Evolutionary conservation across 2,888 invertebrate genomes (phyloP), one percentile per base, ranked within the genome.

Genomic region (Beris chalybata): DNA sequence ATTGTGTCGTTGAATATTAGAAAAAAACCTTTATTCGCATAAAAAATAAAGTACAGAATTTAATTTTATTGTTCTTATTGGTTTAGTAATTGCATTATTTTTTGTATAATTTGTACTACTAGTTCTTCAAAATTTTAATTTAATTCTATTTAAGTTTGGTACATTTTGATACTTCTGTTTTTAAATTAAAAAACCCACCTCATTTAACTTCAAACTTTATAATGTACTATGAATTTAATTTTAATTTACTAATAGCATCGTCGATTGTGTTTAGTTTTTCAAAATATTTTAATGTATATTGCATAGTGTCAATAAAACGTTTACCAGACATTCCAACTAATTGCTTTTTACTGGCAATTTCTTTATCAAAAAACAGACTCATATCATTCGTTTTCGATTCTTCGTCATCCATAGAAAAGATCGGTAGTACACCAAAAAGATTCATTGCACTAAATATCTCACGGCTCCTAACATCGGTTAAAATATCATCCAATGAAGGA

Each of bases 281-380:
- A 65, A 78, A 79, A 22, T 79, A 75, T 64, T 73, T 73, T 32
- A 79, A 70, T 4, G 75, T 71, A 69, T 76, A 76, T 44, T 75
- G 75, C 43, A 79, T 71, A 29, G 76, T 78, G 32, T 77, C 75
- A n/a, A 74, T 73, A 32, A 79, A 77, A 67, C 79, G 75, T 71
- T 79, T 77, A 32, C 61, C 52, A 1, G 61, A 32, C 61, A 61
- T 61, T 52, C 61, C 61, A 15, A 61, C 43, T 22, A 32, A 50
- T 52, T 50, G 12, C 38, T 61, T 61, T 5, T 12, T 38, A 12
- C 38, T 50, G 4, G 61, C 61, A 38, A 61, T 52, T 7, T 31
- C 6, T 38, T 50, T 50, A 52, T 61, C 52, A n/a, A 22, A 11
- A 43, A 61, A 61, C 32, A 52, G 61, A 38, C 70, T 71, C 11